phyloP scores from a whole-genome alignment of 2,113 vertebrate genomes.

The Pterocles gutturalis region DNA sequence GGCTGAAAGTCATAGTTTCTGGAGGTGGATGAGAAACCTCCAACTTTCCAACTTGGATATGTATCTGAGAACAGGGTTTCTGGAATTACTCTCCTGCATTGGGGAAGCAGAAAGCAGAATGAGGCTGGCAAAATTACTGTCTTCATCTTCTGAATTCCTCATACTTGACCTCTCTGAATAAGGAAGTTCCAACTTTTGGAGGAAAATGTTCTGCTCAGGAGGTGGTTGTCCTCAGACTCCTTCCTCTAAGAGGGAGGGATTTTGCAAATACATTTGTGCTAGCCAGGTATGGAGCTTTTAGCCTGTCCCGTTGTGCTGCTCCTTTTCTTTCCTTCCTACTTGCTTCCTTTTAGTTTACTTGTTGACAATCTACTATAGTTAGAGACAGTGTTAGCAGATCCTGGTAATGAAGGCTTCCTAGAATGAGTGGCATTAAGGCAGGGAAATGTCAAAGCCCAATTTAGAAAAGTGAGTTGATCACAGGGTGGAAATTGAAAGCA shows the following conservation, averaged over 20 bases:
- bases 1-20: background rate
- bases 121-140: background rate
- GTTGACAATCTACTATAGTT: background rate
- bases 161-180: background rate
- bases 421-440: background rate
- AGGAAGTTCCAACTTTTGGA: background rate
- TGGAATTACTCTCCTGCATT: background rate
- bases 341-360: background rate
- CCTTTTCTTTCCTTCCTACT: background rate
- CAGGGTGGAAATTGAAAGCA: background rate
- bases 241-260: background rate
- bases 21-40: background rate
- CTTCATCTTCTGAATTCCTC: background rate
- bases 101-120: background rate
- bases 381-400: background rate
- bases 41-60: background rate
- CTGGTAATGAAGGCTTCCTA: background rate
- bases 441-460: conserved; percentile 42
- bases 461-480: conserved; percentile 29
- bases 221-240: background rate
- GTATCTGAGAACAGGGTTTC: background rate
- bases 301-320: background rate
- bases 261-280: background rate
- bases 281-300: background rate
- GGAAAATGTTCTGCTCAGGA: background rate